Base-by-base conservation (phyloP, 1,140 invertebrate genomes). In the Micrasema minimum region DNA sequence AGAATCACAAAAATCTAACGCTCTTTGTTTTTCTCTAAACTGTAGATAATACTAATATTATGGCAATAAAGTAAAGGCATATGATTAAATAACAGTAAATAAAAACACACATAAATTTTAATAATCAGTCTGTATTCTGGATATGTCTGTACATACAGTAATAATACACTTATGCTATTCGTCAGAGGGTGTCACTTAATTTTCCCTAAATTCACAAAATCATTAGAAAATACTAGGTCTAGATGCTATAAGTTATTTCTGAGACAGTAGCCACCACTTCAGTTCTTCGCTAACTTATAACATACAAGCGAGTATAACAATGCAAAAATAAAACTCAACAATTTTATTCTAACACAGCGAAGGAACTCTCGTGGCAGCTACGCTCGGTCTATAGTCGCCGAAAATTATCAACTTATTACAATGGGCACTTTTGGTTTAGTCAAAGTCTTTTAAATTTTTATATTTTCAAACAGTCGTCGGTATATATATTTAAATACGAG, bases 361-460 rank as follows among this genome's bases (percentile, higher is more conserved):
- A 71, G 59, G 57, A 20, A 38, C 37, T 59, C 22, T 66, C 38
- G 51, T 48, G 26, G 66, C 20, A 35, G 66, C 55, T 2, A 31
- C 26, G 31, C 66, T 69, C 26, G 38, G 18, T 59, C 59, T 66
- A 71, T 66, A 23, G 57, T 75, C 61, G 69, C 67, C 76, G 66
- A 73, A 75, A 69, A 68, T 79, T 81, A 79, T 83, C 83, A 84
- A 84, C 80, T 84, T 83, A 85, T 82, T 79, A 83, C 82, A 85
- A 83, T 84, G 82, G 83, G 83, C 83, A 85, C 83, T 85, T 85
- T 84, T 83, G 83, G 83, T 85, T 83, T 85, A 83, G 80, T 83
- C 81, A 83, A 81, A 82, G 81, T 81, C 80, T 84, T 45, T 61
- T 61, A 71, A 57, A 57, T 67, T 73, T 61, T 62, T 66, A 35